phyloP scores from a whole-genome alignment of 2,113 vertebrate genomes.

The Danionella cerebrum region DNA sequence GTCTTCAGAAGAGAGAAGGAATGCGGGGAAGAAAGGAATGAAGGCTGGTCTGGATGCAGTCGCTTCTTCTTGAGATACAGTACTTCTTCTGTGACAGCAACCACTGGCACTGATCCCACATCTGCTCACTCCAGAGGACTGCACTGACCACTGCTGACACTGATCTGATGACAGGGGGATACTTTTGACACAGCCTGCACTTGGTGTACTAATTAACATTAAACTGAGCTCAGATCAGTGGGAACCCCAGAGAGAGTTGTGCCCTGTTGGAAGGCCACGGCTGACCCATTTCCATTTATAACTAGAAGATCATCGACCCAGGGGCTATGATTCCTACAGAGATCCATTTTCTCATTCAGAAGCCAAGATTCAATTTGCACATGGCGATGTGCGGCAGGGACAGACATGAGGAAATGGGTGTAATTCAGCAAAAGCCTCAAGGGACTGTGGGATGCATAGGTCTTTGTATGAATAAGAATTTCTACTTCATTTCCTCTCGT shows the following conservation, averaged over 20 bases:
- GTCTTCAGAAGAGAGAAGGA: constrained; percentile 13
- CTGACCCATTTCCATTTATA: not conserved
- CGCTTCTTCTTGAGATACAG: not conserved
- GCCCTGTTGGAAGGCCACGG: not conserved
- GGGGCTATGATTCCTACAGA: not conserved
- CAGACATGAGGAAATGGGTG: not conserved
- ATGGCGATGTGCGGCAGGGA: not conserved
- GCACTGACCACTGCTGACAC: not conserved
- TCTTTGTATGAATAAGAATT: not conserved
- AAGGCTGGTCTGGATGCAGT: constrained; percentile 26
- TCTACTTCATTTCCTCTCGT: not conserved
- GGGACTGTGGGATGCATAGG: not conserved
- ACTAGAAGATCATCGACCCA: not conserved
- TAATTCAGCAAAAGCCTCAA: not conserved
- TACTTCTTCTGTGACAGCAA: constrained; percentile 7
- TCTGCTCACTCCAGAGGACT: not conserved
- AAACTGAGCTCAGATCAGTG: constrained; percentile 13
- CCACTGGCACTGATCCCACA: not conserved
- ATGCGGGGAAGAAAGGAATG: constrained; percentile 20
- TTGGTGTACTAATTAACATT: not conserved
- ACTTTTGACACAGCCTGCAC: not conserved
- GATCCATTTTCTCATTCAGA: not conserved
- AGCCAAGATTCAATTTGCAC: not conserved
- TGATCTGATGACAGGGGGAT: constrained; percentile 6
- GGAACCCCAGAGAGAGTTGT: not conserved